Base-by-base conservation (phyloP, 2,888 invertebrate genomes). In the Apodemia mormo region DNA sequence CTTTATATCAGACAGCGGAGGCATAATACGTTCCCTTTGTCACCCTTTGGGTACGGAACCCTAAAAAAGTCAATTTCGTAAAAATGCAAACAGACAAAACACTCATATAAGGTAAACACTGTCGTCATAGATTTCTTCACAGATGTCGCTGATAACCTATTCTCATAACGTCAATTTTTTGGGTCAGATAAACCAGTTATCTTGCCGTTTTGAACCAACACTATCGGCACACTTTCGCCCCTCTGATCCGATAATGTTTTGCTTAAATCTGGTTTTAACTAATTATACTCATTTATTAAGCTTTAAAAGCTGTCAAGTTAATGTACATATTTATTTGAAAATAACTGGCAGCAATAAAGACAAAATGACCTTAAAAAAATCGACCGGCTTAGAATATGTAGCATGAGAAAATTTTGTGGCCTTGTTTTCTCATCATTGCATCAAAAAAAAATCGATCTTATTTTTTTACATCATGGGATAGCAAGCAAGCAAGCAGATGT, bases 151-250 rank as follows among this genome's bases (percentile, higher is more conserved):
- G 71, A 76, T 76, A 72, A 70, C 70, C 71, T 68, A 75, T 76
- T 72, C 72, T 68, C 61, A 70, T 70, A 71, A 70, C 68, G 70
- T 72, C 71, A 73, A 58, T 72, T 71, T 72, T 71, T 71, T 71
- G 71, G 73, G 72, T 72, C 71, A 72, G 71, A 73, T 66, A 68
- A 73, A 73, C 71, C 68, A 70, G 72, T 72, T 74, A 74, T 74
- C 74, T 71, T 58, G 45, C 22, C 68, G 66, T 30, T 64, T 64
- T 64, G 37, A 64, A 54, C 68, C 52, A 54, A 61, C 66, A 61
- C 45, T 40, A 65, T 68, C 64, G 72, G 71, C 71, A 69, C 64
- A 73, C 73, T 73, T 70, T 66, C 66, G 61, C 69, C 65, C 71
- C 52, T 54, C 52, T 69, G 69, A 68, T 68, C 67, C 69, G 65